Percentiles rank a stretch among this genome's conserved stretches.
Evolutionary conservation across 1,140 invertebrate species (phyloP).

Genomic region (Drosophila takahashii): DNA sequence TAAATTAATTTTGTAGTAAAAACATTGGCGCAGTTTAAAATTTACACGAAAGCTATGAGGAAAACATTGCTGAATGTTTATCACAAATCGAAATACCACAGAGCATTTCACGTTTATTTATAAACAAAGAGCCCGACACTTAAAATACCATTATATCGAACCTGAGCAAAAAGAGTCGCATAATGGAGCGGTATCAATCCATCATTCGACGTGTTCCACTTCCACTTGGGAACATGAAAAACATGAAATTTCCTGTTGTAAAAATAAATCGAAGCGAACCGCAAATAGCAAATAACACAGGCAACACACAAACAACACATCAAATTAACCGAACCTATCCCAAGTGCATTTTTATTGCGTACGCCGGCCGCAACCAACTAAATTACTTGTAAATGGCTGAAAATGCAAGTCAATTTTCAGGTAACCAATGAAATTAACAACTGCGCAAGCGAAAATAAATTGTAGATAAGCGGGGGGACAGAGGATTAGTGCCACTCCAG

Average conservation of each 20-base stretch:
- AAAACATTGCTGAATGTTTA: conserved; percentile 23
- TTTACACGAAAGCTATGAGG: conserved; percentile 40
- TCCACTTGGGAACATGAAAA: conserved; percentile 18
- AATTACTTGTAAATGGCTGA: conserved; percentile 38
- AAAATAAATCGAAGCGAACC: conserved; percentile 32
- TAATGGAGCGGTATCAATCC: conserved; percentile 8
- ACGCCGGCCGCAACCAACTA: conserved; percentile 7
- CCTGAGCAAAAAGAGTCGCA: conserved; percentile 4
- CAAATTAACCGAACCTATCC: conserved; percentile 52
- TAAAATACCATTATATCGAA: conserved; percentile 17
- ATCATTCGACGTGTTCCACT: conserved; percentile 9
- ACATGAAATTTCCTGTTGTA: conserved; percentile 16
- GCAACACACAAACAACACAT: conserved; percentile 18
- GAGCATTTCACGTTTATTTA: conserved; percentile 19
- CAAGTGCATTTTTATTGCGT: conserved; percentile 56
- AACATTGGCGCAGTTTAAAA: conserved; percentile 65
- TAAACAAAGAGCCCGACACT: conserved; percentile 9
- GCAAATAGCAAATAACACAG: conserved; percentile 10
- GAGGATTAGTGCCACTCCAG: not conserved
- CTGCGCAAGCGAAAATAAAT: conserved; percentile 2
- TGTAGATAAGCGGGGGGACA: not conserved
- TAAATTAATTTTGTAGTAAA: conserved; percentile 56
- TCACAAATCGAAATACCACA: conserved; percentile 8
- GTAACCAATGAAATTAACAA: conserved; percentile 23
- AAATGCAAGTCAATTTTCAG: conserved; percentile 38